phyloP scores from a whole-genome alignment of 2,113 vertebrate species.

The Cynoglossus semilaevis region DNA sequence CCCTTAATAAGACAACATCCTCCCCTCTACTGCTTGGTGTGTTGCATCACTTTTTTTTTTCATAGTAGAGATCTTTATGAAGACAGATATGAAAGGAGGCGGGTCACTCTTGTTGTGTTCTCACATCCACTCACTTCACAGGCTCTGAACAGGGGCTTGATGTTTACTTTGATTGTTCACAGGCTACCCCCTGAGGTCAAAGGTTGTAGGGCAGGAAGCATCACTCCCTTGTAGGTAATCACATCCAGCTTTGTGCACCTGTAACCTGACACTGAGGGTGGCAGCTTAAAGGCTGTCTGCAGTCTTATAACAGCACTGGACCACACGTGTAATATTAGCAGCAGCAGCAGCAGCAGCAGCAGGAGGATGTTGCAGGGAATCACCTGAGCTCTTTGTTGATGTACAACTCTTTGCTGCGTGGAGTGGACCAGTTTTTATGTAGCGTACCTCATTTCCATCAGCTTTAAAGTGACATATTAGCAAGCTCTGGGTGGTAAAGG shows the following conservation, averaged over 20 bases:
- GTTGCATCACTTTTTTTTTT: constrained; percentile 75
- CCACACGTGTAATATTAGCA: constrained; percentile 51
- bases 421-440: constrained; percentile 33
- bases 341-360: constrained; percentile 30
- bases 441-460: constrained; percentile 40
- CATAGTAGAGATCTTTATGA: constrained; percentile 80
- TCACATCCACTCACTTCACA: constrained; percentile 75
- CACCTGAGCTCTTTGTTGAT: constrained; percentile 43
- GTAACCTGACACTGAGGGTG: constrained; percentile 65
- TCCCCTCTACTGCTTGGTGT: constrained; percentile 61
- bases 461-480: constrained; percentile 67
- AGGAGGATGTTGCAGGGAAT: constrained; percentile 16
- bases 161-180: constrained; percentile 82
- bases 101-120: constrained; percentile 69
- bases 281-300: constrained; percentile 67
- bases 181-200: constrained; percentile 68
- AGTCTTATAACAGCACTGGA: constrained; percentile 53
- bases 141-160: constrained; percentile 60
- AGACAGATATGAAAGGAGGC: constrained; percentile 77
- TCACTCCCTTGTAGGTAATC: constrained; percentile 78
- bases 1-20: constrained; percentile 71
- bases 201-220: constrained; percentile 72
- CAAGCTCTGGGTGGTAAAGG: constrained; percentile 65
- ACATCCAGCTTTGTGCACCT: constrained; percentile 74
- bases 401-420: constrained; percentile 39